Conservation (phyloP, 1,140 invertebrate species). For the Drosophila ogumai region DNA sequence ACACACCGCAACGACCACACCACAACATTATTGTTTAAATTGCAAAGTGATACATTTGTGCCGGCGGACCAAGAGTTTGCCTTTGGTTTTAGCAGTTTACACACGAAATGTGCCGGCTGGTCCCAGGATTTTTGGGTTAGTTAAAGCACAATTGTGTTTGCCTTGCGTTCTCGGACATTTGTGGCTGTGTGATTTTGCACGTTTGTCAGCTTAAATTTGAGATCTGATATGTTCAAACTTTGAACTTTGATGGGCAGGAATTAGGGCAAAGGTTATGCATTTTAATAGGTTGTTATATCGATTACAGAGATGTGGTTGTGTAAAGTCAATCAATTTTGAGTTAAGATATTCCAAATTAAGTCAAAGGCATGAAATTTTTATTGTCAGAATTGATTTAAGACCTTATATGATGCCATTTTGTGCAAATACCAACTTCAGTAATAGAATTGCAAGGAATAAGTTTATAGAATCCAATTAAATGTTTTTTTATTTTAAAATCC, state of each 20-base stretch:
- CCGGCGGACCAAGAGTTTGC: constrained; percentile 29
- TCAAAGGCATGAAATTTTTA: neutral
- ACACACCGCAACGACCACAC: constrained; percentile 19
- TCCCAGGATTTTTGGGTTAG: constrained; percentile 54
- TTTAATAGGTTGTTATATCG: neutral
- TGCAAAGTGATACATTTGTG: constrained; percentile 67
- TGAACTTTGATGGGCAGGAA: neutral
- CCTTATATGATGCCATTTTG: neutral
- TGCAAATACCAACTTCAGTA: neutral
- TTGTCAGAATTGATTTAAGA: neutral
- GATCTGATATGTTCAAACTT: neutral
- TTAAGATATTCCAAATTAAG: neutral
- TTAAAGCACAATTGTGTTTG: constrained; percentile 61
- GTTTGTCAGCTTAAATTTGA: constrained; percentile 32
- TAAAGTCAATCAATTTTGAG: neutral
- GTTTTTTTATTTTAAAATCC: neutral
- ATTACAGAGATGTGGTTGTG: neutral
- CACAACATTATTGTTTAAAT: constrained; percentile 69
- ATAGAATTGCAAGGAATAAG: neutral
- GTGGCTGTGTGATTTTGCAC: constrained; percentile 6
- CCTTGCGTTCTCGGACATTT: constrained; percentile 27
- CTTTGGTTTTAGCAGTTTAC: constrained; percentile 35
- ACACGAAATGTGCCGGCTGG: constrained; percentile 33
- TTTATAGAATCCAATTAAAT: neutral
- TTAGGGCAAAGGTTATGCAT: neutral